Evolutionary conservation across 2,797 vertebrate genomes (phyloP).

Genomic region (Xerus rutilus): DNA sequence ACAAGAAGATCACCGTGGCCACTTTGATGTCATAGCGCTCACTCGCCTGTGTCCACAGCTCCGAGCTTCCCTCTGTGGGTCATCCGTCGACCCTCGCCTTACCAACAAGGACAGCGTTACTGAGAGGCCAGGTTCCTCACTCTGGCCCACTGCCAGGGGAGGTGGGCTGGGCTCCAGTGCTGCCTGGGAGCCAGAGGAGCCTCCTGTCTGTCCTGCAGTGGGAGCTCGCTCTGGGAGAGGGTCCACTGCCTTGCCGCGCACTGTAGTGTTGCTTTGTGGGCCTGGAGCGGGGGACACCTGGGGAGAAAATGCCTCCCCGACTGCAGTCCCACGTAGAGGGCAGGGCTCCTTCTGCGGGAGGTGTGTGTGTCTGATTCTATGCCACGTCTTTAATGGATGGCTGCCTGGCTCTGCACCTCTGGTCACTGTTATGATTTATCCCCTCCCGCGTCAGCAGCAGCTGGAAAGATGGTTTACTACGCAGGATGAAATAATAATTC

Average conservation of each 20-base stretch:
- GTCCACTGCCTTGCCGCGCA: not conserved
- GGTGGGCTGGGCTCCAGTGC: fast-evolving
- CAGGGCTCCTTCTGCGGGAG: not conserved
- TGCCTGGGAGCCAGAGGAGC: not conserved
- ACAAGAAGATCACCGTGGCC: fast-evolving
- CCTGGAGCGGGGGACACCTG: not conserved
- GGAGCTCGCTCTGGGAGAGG: no score
- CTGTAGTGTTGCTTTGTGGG: not conserved
- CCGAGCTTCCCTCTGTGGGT: not conserved
- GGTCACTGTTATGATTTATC: constrained; percentile 69
- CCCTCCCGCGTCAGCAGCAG: not conserved
- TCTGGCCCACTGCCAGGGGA: fast-evolving
- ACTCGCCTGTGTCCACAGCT: not conserved
- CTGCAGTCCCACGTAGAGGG: fast-evolving
- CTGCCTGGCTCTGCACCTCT: constrained; percentile 20
- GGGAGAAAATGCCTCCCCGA: not conserved
- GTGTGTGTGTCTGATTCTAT: constrained; percentile 60
- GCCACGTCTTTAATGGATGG: constrained; percentile 21
- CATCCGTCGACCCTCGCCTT: not conserved
- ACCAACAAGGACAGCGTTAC: not conserved
- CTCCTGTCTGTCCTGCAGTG: not conserved
- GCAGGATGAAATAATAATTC: constrained; percentile 71
- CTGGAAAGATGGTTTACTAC: constrained; percentile 79
- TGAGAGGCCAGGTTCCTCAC: fast-evolving
- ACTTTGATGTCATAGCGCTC: no score